phyloP scores from a whole-genome alignment of 2,797 vertebrate species.

The Chaetophractus vellerosus region DNA sequence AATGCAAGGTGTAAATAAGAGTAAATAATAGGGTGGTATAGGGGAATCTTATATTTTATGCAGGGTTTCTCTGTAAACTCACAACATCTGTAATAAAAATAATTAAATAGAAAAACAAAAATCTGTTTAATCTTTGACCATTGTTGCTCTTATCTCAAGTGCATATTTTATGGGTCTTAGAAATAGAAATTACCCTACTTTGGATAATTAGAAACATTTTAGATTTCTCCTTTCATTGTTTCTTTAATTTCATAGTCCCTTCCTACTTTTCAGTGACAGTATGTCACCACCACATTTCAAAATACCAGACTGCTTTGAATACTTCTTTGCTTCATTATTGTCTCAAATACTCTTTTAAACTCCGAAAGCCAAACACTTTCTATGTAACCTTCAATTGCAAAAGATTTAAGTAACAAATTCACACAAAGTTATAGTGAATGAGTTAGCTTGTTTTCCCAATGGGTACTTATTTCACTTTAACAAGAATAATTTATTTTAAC shows the following conservation, averaged over 20 bases:
- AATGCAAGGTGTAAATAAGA: no score
- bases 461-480: neutral
- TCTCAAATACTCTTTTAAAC: neutral
- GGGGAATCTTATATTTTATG: no score
- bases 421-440: neutral
- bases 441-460: neutral
- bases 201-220: conserved; percentile 14
- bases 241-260: neutral
- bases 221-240: neutral
- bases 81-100: no score
- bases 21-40: no score
- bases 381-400: neutral
- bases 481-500: neutral
- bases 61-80: no score
- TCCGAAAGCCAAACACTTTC: neutral
- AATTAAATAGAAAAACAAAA: neutral
- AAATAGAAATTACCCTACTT: neutral
- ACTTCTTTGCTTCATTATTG: neutral
- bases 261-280: neutral
- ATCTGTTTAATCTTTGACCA: neutral
- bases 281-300: neutral
- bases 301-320: neutral
- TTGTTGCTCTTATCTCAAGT: neutral
- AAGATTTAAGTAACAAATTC: neutral
- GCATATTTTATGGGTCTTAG: neutral